A percentile compares a stretch with the other conserved stretches of the same genome.
These are phyloP conservation scores for Drosophila rufa DNA, from an alignment of 1,140 invertebrate genomes.

Conservation along the genomic window DNA sequence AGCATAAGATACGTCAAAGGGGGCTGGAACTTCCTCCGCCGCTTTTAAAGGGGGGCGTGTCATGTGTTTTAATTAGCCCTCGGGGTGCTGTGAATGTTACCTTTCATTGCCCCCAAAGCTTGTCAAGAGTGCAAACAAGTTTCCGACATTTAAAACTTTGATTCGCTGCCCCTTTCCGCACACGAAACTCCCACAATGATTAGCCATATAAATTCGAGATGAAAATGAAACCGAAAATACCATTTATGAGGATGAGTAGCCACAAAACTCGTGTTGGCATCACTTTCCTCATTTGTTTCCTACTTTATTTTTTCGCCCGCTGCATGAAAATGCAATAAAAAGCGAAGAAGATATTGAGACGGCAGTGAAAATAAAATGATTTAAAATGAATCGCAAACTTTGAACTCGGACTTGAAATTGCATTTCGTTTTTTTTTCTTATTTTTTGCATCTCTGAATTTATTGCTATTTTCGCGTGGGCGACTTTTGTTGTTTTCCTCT, in stretches of 20 bases:
- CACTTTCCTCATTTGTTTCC: conserved; percentile 43
- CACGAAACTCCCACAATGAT: conserved; percentile 41
- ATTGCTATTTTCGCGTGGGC: conserved; percentile 63
- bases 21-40: conserved; percentile 15
- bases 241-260: conserved; percentile 46
- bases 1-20: conserved; percentile 2
- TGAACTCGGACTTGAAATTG: conserved; percentile 69
- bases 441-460: conserved; percentile 44
- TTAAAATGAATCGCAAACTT: conserved; percentile 69
- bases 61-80: conserved; percentile 26
- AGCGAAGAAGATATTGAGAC: conserved; percentile 25
- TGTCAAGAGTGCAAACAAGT: conserved; percentile 48
- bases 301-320: conserved; percentile 20
- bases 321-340: conserved; percentile 59
- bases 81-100: conserved; percentile 33
- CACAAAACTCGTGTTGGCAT: conserved; percentile 45
- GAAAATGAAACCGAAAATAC: conserved; percentile 40
- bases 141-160: conserved; percentile 43
- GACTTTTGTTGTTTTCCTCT: conserved; percentile 47
- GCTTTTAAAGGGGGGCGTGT: conserved; percentile 5
- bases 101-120: conserved; percentile 40
- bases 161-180: conserved; percentile 3
- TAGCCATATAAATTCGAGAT: conserved; percentile 38
- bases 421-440: conserved; percentile 4
- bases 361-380: conserved; percentile 64